phyloP scores from a whole-genome alignment of 1,140 invertebrate species.

The Hycleus cichorii region DNA sequence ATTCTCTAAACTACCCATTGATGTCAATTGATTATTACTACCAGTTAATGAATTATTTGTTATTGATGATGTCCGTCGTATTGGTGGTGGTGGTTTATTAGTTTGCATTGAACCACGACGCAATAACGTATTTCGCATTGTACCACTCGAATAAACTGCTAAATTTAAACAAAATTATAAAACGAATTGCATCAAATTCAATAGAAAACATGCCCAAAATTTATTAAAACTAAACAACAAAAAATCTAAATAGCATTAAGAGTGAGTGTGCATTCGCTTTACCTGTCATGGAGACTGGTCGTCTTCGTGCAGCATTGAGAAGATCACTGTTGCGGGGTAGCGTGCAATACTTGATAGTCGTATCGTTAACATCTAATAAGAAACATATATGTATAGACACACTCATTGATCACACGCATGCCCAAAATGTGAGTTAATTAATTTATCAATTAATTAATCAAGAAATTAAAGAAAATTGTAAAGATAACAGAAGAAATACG shows the following conservation, averaged over 20 bases:
- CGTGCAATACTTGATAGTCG: slow-evolving; percentile 50
- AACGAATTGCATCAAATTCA: not conserved
- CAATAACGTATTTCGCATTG: slow-evolving; percentile 41
- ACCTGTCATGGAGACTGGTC: slow-evolving; percentile 42
- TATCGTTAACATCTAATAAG: slow-evolving; percentile 38
- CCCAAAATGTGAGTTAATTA: not conserved
- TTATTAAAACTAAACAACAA: not conserved
- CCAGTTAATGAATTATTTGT: slow-evolving; percentile 43
- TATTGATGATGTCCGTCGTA: slow-evolving; percentile 77
- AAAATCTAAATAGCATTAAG: too few relatives aligned
- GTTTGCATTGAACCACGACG: slow-evolving; percentile 56
- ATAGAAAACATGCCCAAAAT: not conserved
- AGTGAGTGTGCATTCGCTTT: slow-evolving; percentile 6
- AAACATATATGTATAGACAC: slow-evolving; percentile 23
- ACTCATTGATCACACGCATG: slow-evolving; percentile 33
- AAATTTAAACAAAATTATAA: not conserved
- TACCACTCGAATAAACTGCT: slow-evolving; percentile 37
- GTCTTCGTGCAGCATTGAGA: slow-evolving; percentile 25
- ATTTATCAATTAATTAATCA: not conserved
- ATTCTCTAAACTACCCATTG: slow-evolving; percentile 49
- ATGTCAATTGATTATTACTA: slow-evolving; percentile 15
- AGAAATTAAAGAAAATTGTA: not conserved
- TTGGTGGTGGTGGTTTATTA: slow-evolving; percentile 74
- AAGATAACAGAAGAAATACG: not conserved
- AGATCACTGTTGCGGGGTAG: slow-evolving; percentile 42